Evolutionary conservation across 2,888 invertebrate genomes (phyloP), one percentile per base, ranked within the genome.

Genomic region (Epinotia nisella): DNA sequence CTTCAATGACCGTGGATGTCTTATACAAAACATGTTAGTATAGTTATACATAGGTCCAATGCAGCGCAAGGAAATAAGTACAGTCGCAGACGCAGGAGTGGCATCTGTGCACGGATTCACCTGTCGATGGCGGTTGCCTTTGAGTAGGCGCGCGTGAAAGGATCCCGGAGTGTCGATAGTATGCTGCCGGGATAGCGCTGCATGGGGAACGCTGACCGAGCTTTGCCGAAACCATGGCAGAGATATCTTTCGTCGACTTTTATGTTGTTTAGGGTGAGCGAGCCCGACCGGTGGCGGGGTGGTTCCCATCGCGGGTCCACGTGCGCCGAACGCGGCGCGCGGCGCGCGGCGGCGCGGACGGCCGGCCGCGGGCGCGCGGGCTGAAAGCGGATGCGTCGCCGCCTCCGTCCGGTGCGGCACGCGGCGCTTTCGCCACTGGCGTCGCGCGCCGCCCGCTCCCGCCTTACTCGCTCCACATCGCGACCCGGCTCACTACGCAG

Each of bases 141-240:
- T 96, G 86, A 97, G 95, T 77, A 96, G 94, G 79, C 96, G 94
- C 82, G 97, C 96, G 83, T 97, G 96, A 93, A 97, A 97, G 75
- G 97, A 97, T 88, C 97, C 95, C 84, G 97, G 97, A 78, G 97
- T 97, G 92, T 98, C 98, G 93, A 98, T 97, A 90, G 98, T 98
- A 89, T 98, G 97, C 89, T 98, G 98, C 71, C 98, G 95, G 75
- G 97, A 95, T 72, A 98, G 95, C 71, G 95, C 95, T 76, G 96
- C 96, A 90, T 96, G 97, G 69, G 95, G 95, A 81, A 95, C 94
- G 83, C 95, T 94, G 80, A 96, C 95, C 75, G 97, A 97, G 82
- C 95, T 96, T 90, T 97, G 97, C 69, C 97, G 95, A 91, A 98
- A 97, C 98, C 98, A 98, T 78, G 98, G 98, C 86, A 98, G 92